phyloP scores from a whole-genome alignment of 2,888 invertebrate species.

The Tetragonisca angustula region DNA sequence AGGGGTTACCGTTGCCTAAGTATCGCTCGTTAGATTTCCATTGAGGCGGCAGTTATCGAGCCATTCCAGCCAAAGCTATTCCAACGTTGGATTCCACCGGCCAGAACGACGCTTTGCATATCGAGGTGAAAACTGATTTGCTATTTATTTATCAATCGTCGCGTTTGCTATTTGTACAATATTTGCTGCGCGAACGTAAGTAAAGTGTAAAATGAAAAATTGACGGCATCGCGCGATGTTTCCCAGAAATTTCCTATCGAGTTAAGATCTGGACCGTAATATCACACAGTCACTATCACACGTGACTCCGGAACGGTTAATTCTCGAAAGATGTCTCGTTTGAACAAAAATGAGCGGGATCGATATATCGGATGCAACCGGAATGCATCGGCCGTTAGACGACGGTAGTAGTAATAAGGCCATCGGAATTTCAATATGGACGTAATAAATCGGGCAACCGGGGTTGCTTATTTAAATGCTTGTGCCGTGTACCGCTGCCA shows the following conservation, averaged over 20 bases:
- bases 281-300: too few species aligned
- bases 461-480: conserved; percentile 70
- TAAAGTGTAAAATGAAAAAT: background rate
- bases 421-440: conserved; percentile 70
- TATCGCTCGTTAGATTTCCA: conserved; percentile 72
- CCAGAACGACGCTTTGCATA: background rate
- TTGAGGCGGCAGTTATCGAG: conserved; percentile 55
- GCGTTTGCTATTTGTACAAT: too few species aligned
- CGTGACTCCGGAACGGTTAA: too few species aligned
- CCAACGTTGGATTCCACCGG: conserved; percentile 1
- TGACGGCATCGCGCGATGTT: background rate
- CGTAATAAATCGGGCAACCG: conserved; percentile 63
- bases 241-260: too few species aligned
- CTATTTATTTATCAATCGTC: conserved; percentile 24
- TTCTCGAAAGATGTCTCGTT: too few species aligned
- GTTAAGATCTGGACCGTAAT: too few species aligned
- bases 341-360: too few species aligned
- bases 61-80: background rate
- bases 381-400: conserved; percentile 10
- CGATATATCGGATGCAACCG: too few species aligned
- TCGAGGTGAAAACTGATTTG: background rate
- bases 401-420: conserved; percentile 56
- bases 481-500: conserved; percentile 39
- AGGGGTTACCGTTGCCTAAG: conserved; percentile 56
- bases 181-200: background rate